These are phyloP conservation scores for Diorhabda sublineata DNA, from an alignment of 1,140 invertebrate species.

Conservation along the genomic window DNA sequence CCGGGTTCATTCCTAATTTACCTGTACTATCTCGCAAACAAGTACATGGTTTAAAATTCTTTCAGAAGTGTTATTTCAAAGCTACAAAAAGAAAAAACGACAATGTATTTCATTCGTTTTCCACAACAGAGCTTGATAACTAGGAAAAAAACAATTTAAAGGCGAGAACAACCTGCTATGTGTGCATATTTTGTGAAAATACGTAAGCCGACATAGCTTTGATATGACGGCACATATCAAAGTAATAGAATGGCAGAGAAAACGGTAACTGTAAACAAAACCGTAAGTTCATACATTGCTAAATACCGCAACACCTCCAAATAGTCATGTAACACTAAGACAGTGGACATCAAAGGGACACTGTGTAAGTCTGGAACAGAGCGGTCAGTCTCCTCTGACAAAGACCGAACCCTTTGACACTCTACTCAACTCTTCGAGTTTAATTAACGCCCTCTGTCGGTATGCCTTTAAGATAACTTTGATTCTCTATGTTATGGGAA, in stretches of 20 bases:
- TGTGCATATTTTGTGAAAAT: slow-evolving; percentile 17
- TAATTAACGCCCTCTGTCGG: slow-evolving; percentile 45
- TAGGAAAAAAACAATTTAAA: slow-evolving; percentile 9
- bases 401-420: slow-evolving; percentile 43
- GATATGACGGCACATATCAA: slow-evolving; percentile 16
- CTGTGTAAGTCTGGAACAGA: slow-evolving; percentile 38
- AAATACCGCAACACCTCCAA: slow-evolving; percentile 45
- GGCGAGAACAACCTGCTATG: neutral
- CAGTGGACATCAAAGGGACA: slow-evolving; percentile 44
- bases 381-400: slow-evolving; percentile 41
- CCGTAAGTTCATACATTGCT: slow-evolving; percentile 41
- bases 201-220: slow-evolving; percentile 24
- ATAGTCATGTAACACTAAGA: slow-evolving; percentile 45
- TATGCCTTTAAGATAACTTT: slow-evolving; percentile 43
- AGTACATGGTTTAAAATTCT: too few species aligned
- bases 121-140: too few species aligned
- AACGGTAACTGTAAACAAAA: slow-evolving; percentile 27
- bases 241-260: neutral
- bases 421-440: slow-evolving; percentile 41
- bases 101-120: too few species aligned
- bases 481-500: slow-evolving; percentile 22
- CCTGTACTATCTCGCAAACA: too few species aligned
- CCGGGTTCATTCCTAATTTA: too few species aligned
- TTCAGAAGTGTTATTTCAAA: too few species aligned
- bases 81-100: too few species aligned